Percentiles rank a stretch among this genome's conserved stretches.
These are phyloP conservation scores for Anguilla rostrata DNA, from an alignment of 2,113 vertebrate genomes.

Conservation along the genomic window DNA sequence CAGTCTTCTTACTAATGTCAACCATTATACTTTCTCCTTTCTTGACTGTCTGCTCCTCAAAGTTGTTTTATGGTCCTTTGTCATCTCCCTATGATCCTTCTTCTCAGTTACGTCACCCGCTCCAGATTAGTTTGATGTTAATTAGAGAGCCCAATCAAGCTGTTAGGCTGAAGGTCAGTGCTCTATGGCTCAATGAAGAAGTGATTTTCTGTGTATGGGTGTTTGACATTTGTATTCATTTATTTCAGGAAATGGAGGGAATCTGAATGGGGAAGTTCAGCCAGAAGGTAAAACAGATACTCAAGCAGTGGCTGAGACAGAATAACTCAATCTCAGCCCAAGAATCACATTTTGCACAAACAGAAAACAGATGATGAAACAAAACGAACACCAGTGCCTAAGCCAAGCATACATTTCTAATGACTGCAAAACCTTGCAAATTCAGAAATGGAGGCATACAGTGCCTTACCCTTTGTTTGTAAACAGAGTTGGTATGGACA, in stretches of 20 bases:
- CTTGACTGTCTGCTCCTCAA: too few relatives aligned
- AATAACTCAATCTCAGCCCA: neutral
- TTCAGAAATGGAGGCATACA: too few relatives aligned
- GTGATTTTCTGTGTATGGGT: neutral
- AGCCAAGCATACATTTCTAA: neutral
- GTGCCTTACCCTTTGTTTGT: neutral
- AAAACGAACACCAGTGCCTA: neutral
- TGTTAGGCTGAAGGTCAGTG: too few relatives aligned
- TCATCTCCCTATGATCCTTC: neutral
- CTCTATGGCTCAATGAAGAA: too few relatives aligned
- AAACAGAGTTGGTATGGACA: neutral
- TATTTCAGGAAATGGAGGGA: conserved; percentile 56
- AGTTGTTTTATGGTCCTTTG: too few relatives aligned
- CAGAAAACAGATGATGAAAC: neutral
- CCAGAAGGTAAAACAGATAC: conserved; percentile 59
- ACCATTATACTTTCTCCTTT: too few relatives aligned
- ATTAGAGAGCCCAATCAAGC: too few relatives aligned
- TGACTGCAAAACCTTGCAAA: neutral
- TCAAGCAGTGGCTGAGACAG: neutral
- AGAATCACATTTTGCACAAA: neutral
- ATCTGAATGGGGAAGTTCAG: conserved; percentile 60
- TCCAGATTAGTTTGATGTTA: too few relatives aligned
- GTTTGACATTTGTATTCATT: too few relatives aligned
- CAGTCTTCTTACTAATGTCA: too few relatives aligned
- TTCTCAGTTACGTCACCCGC: neutral